These are phyloP conservation scores for Sminthurinus aureus DNA, from an alignment of 2,888 invertebrate species.

Conservation along the genomic window DNA sequence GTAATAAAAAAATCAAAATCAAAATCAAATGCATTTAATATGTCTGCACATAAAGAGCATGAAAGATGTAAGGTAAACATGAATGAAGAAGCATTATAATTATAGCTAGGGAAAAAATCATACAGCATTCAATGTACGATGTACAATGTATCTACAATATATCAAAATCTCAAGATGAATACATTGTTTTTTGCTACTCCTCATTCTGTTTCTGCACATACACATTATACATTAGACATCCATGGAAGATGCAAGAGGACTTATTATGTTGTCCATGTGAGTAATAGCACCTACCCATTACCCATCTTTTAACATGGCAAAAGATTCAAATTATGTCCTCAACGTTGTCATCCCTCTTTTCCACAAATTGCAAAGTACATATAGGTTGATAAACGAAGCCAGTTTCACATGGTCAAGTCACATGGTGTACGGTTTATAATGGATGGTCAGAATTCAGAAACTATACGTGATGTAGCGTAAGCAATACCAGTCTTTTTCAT, in stretches of 20 bases:
- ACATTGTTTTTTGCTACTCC: neutral
- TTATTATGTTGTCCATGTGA: conserved; percentile 24
- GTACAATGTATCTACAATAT: neutral
- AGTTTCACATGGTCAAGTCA: neutral
- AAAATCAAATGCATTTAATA: no score
- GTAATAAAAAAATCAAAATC: no score
- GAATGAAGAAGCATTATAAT: no score
- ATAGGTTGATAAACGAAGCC: neutral
- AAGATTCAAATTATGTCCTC: conserved; percentile 16
- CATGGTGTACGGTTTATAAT: neutral
- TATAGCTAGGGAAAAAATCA: no score
- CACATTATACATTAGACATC: no score
- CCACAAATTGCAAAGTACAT: neutral
- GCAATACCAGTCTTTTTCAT: neutral
- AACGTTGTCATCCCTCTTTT: neutral
- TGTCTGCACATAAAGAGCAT: neutral
- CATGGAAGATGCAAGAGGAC: neutral
- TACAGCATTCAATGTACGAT: no score
- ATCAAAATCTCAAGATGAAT: neutral
- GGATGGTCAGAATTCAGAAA: neutral
- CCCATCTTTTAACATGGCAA: conserved; percentile 20
- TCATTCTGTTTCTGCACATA: no score
- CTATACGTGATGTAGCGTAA: neutral
- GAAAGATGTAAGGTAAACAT: neutral
- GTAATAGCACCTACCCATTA: conserved; percentile 23